Evolutionary conservation across 2,113 vertebrate genomes (phyloP), one percentile per base, ranked within the genome.

Genomic region (Anarhynchus alexandrinus): DNA sequence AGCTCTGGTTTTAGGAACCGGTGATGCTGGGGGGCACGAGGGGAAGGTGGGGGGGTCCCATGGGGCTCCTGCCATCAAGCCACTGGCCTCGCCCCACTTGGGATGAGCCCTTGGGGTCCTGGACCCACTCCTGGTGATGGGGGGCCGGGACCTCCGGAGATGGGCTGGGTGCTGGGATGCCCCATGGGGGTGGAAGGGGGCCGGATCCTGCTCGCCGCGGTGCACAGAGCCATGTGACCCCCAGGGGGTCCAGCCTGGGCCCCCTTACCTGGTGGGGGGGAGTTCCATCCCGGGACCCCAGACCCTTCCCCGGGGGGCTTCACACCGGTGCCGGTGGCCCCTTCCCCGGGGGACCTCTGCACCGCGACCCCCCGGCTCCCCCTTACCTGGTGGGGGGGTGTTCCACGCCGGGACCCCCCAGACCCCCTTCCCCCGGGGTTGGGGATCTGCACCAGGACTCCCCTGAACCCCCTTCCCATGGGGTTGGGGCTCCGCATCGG

Each of bases 81-180:
- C 4, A 2, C 34, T 7, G n/a, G 52, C 6, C 54, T 52, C 3
- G 2, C 8, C 45, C 32, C 4, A 3, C 18, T 3, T n/a, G 52
- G 43, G 42, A 15, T 32, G 38, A 78, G 10, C 36, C 45, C 16
- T 36, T 2, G 14, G 65, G 18, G 11, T 45, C 18, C 38, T 1
- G 2, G 64, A 42, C 13, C 42, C 5, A 8, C 52, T 59, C n/a
- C 61, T 5, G 20, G 47, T 12, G 26, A 5, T 19, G 58, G 10
- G 27, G 27, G 29, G 3, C 9, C 1, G 1, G 30, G 47, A 22
- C 3, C 26, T 36, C 30, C 10, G 0, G 23, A 10, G 59, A 14
- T 0, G 20, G 6, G 17, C 10, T 6, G 67, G 67, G 54, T 14
- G 11, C 45, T 8, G 32, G 65, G 55, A 5, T 38, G 20, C 4